Evolutionary conservation across 1,140 invertebrate genomes (phyloP).

Genomic region (Saccostrea cuccullata): DNA sequence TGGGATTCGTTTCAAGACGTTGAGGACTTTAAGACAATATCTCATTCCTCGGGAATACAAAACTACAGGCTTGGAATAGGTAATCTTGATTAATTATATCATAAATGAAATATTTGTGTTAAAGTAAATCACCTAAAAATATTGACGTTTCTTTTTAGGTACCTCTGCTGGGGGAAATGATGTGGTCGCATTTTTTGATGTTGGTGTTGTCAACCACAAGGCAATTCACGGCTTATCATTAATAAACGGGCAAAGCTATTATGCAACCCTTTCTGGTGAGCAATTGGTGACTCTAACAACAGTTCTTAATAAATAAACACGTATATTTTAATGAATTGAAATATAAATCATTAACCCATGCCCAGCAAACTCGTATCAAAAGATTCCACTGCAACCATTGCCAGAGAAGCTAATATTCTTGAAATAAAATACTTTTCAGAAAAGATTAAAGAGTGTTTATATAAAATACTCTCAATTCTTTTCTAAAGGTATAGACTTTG

Average conservation of each 20-base stretch:
- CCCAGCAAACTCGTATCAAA: too few relatives aligned
- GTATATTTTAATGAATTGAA: too few relatives aligned
- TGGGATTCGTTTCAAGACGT: slow-evolving; percentile 64
- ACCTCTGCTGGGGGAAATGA: slow-evolving; percentile 57
- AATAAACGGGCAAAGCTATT: slow-evolving; percentile 60
- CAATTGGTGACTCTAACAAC: not conserved
- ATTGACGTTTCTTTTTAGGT: slow-evolving; percentile 37
- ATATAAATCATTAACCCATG: too few relatives aligned
- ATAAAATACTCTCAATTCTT: not conserved
- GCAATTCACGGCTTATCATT: slow-evolving; percentile 54
- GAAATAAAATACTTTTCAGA: too few relatives aligned
- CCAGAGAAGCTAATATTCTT: too few relatives aligned
- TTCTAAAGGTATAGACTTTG: slow-evolving; percentile 55
- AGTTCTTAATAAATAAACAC: not conserved
- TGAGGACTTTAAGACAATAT: slow-evolving; percentile 52
- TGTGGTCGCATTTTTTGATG: slow-evolving; percentile 49
- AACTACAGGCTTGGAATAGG: slow-evolving; percentile 62
- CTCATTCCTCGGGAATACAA: slow-evolving; percentile 57
- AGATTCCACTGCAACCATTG: too few relatives aligned
- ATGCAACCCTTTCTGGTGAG: slow-evolving; percentile 60
- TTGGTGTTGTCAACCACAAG: slow-evolving; percentile 58
- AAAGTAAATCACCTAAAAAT: too few relatives aligned
- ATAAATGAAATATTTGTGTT: too few relatives aligned
- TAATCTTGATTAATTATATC: not conserved
- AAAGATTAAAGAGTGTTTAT: not conserved